Base-by-base conservation (phyloP, 92 coral and sea anemone species). In the Parazoanthus atlanticus region DNA sequence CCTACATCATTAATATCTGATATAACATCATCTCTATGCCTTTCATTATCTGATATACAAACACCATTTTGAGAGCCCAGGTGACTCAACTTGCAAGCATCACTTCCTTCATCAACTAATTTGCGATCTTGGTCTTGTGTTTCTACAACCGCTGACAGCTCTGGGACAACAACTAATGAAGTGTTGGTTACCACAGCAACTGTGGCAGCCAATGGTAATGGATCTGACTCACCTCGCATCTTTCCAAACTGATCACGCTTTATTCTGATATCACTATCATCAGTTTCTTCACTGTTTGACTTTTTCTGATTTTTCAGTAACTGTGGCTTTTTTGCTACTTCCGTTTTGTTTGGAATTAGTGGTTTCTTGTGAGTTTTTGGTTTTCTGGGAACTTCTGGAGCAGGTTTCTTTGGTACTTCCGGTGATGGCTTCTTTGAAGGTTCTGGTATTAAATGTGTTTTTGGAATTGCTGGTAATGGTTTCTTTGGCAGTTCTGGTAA, bases 221-320 rank as follows among this genome's bases (percentile, higher is more conserved):
- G 98, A 43, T 91, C 91, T 73, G 96, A 90, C 12, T 90, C 85
- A 67, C 91, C 86, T 41, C 90, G 88, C 9, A 9, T 21, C 66
- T 71, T 72, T 29, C 43, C 54, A 29, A 83, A 4, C 2, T 43
- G 61, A 4, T 41, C 65, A 69, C 12, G 21, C 16, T 41, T 16
- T 26, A 25, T 16, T n/a, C 31, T 6, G 46, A 25, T 6, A 23
- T 32, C 31, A 6, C 52, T 75, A 13, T 19, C 61, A 67, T 75
- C 76, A 82, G 12, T n/a, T 26, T 64, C 86, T 31, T 16, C 40
- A 67, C 49, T 64, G 5, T 66, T 29, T 33, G 77, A 8, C 36
- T 25, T n/a, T 36, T n/a, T 36, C 34, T 34, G 46, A 0, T 75
- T 69, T 28, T 38, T 66, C 16, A 25, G n/a, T 0, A 34, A 38